These are phyloP conservation scores for Malthinus flaveolus DNA, from an alignment of 2,888 invertebrate species.

Conservation along the genomic window DNA sequence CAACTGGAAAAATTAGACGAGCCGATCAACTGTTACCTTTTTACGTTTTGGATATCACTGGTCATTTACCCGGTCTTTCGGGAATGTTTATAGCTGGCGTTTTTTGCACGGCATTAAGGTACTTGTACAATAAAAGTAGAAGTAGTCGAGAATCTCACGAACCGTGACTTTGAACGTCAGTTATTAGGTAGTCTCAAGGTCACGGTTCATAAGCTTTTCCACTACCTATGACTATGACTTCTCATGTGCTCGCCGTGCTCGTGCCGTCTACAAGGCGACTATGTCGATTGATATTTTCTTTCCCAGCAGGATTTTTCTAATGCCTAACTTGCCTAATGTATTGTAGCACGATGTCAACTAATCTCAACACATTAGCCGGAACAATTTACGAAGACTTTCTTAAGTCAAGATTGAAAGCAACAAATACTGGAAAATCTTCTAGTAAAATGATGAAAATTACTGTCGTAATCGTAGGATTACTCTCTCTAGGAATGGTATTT, in stretches of 20 bases:
- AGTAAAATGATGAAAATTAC: slow-evolving; percentile 63
- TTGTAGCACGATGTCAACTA: slow-evolving; percentile 62
- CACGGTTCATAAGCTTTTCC: too few species aligned
- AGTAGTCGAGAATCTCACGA: background rate
- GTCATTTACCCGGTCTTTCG: slow-evolving; percentile 67
- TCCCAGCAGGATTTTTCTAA: too few species aligned
- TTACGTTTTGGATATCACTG: slow-evolving; percentile 68
- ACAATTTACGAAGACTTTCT: slow-evolving; percentile 67
- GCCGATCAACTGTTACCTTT: slow-evolving; percentile 64
- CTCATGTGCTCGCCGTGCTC: too few species aligned
- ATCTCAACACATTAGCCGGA: slow-evolving; percentile 63
- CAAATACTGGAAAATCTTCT: slow-evolving; percentile 57
- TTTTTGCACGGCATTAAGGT: slow-evolving; percentile 71
- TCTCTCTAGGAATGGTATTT: slow-evolving; percentile 74
- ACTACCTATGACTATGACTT: too few species aligned
- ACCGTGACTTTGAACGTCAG: background rate
- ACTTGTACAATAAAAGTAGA: too few species aligned
- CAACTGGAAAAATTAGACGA: slow-evolving; percentile 58
- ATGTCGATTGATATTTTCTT: too few species aligned
- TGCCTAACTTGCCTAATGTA: too few species aligned
- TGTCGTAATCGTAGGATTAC: slow-evolving; percentile 58
- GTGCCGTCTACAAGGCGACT: too few species aligned
- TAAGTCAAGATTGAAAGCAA: slow-evolving; percentile 57
- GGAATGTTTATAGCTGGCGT: slow-evolving; percentile 74
- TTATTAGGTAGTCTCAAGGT: background rate